Percentiles rank a stretch among this genome's conserved stretches.
These are phyloP conservation scores for Crocallis elinguaria DNA, from an alignment of 2,888 invertebrate genomes.

Conservation along the genomic window DNA sequence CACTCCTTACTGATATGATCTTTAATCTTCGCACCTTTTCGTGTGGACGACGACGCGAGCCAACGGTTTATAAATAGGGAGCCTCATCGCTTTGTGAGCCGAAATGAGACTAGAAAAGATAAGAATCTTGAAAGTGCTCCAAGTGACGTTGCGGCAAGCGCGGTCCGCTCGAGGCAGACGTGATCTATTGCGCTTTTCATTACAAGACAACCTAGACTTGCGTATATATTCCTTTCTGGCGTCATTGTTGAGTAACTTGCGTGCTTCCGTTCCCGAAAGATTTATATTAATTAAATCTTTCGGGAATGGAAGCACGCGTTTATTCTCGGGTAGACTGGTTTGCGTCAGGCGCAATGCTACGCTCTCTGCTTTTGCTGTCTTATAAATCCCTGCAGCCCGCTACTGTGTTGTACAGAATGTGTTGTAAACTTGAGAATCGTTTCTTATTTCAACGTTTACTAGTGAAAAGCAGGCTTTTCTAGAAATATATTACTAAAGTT, in stretches of 20 bases:
- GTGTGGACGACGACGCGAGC: slow-evolving; percentile 62
- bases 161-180: slow-evolving; percentile 33
- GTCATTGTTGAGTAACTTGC: slow-evolving; percentile 23
- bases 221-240: slow-evolving; percentile 15
- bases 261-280: too few species aligned
- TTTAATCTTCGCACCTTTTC: slow-evolving; percentile 84
- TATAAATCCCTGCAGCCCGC: slow-evolving; percentile 18
- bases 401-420: slow-evolving; percentile 12
- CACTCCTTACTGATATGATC: slow-evolving; percentile 77
- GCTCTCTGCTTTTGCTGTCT: slow-evolving; percentile 1
- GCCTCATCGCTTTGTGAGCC: slow-evolving; percentile 72
- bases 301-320: slow-evolving; percentile 4
- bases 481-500: too few species aligned
- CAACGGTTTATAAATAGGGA: slow-evolving; percentile 75
- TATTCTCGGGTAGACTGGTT: slow-evolving; percentile 12
- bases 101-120: slow-evolving; percentile 79
- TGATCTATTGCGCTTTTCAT: slow-evolving; percentile 71
- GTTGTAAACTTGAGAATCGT: too few species aligned
- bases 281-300: too few species aligned
- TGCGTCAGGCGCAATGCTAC: not conserved
- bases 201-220: slow-evolving; percentile 37
- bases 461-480: too few species aligned
- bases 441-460: too few species aligned
- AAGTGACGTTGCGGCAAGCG: slow-evolving; percentile 47
- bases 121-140: slow-evolving; percentile 76